phyloP scores from a whole-genome alignment of 2,113 vertebrate species.

The Gobiocypris rarus region DNA sequence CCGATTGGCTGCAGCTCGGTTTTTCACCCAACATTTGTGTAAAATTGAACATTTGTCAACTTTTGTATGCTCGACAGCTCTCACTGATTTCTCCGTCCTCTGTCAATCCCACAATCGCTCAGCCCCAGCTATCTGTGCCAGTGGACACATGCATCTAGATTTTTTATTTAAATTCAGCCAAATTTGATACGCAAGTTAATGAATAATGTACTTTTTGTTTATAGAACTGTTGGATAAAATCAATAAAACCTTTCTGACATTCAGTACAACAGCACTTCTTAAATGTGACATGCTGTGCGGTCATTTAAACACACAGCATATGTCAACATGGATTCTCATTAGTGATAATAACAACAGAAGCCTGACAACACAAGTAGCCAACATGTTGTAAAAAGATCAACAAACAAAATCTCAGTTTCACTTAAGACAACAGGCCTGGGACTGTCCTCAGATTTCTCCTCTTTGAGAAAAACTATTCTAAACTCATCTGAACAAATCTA shows the following conservation, averaged over 20 bases:
- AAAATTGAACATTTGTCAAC: too few species aligned
- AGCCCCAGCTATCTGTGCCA: too few species aligned
- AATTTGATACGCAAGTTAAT: neutral
- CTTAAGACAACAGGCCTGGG: constrained; percentile 31
- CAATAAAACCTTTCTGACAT: neutral
- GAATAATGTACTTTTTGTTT: neutral
- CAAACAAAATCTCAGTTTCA: constrained; percentile 10
- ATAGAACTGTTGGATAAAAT: neutral
- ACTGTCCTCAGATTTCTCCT: constrained; percentile 44
- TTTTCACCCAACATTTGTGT: too few species aligned
- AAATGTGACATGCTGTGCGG: neutral
- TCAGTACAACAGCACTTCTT: neutral
- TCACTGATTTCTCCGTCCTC: too few species aligned
- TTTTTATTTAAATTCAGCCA: neutral
- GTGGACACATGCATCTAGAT: too few species aligned
- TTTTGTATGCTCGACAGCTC: too few species aligned
- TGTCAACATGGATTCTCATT: constrained; percentile 5
- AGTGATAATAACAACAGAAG: neutral
- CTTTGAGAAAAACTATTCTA: constrained; percentile 40
- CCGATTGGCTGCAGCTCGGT: too few species aligned
- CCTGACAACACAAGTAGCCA: constrained; percentile 6
- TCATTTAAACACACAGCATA: neutral
- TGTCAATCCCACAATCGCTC: too few species aligned
- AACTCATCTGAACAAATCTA: constrained; percentile 57
- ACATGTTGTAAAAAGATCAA: constrained; percentile 15